Conservation (phyloP, 2,888 invertebrate genomes). For the Serrognathus titanus region DNA sequence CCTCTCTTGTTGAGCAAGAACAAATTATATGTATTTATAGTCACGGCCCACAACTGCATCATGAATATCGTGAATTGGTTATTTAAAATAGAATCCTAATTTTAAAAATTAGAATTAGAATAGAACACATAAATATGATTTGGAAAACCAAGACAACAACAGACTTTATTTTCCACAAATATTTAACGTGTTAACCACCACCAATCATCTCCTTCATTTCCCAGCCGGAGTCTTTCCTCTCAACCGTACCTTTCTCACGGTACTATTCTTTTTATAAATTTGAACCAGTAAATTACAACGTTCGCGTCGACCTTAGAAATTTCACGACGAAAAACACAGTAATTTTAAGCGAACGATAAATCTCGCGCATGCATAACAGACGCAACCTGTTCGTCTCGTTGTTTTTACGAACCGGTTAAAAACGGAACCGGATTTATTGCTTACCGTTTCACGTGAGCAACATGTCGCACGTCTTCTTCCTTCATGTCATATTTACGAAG, state of each 20-base stretch:
- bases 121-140: too few species aligned
- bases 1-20: neutral
- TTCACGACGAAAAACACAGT: neutral
- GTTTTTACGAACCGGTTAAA: neutral
- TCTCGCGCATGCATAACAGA: neutral
- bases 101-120: too few species aligned
- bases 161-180: too few species aligned
- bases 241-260: too few species aligned
- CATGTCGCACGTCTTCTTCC: constrained; percentile 3
- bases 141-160: too few species aligned
- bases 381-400: neutral
- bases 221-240: too few species aligned
- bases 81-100: too few species aligned
- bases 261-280: neutral
- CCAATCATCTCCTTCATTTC: too few species aligned
- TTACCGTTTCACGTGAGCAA: neutral
- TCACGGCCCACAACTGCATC: neutral
- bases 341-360: neutral
- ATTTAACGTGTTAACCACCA: too few species aligned
- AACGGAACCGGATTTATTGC: neutral
- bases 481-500: neutral
- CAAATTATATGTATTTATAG: too few species aligned
- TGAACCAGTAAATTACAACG: neutral
- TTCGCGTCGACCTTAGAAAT: neutral
- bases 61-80: too few species aligned